Percentiles rank a stretch among this genome's conserved stretches.
Conservation (phyloP, 2,797 vertebrate species). For the Argyrosomus regius region DNA sequence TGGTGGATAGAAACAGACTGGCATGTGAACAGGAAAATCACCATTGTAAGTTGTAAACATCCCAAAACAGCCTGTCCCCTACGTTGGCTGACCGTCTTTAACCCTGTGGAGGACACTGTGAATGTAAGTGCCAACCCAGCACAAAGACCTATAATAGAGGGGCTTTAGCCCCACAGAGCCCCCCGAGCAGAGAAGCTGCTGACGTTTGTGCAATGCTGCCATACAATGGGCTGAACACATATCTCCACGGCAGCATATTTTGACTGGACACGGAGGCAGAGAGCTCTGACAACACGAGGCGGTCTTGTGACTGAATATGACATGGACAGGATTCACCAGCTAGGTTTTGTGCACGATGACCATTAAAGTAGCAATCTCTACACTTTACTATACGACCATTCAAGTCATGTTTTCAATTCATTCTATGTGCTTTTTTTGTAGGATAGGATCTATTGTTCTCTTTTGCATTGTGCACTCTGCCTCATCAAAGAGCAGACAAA, state of each 20-base stretch:
- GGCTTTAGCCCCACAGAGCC: constrained; percentile 50
- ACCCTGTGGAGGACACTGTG: constrained; percentile 7
- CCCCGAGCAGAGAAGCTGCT: constrained; percentile 51
- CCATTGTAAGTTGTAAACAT: constrained; percentile 16
- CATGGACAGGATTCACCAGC: constrained; percentile 5
- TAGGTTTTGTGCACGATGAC: background rate
- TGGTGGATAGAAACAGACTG: background rate
- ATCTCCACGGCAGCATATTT: constrained; percentile 50
- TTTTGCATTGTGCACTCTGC: background rate
- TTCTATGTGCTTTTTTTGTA: no score
- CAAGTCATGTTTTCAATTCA: no score
- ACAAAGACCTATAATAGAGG: constrained; percentile 57
- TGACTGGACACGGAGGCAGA: constrained; percentile 14
- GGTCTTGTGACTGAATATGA: constrained; percentile 28
- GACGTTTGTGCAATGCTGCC: constrained; percentile 33
- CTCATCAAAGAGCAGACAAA: background rate
- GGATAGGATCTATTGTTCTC: background rate
- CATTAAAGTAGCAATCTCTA: background rate
- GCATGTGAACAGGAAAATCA: background rate
- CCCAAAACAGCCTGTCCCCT: background rate
- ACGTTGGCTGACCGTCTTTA: constrained; percentile 1
- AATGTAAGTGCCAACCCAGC: constrained; percentile 59
- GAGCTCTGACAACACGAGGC: constrained; percentile 30
- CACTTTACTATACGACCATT: background rate
- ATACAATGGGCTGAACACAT: constrained; percentile 47